Evolutionary conservation across 1,140 invertebrate species (phyloP), one percentile per base, ranked within the genome.

Genomic region (Zaprionus camerounensis): DNA sequence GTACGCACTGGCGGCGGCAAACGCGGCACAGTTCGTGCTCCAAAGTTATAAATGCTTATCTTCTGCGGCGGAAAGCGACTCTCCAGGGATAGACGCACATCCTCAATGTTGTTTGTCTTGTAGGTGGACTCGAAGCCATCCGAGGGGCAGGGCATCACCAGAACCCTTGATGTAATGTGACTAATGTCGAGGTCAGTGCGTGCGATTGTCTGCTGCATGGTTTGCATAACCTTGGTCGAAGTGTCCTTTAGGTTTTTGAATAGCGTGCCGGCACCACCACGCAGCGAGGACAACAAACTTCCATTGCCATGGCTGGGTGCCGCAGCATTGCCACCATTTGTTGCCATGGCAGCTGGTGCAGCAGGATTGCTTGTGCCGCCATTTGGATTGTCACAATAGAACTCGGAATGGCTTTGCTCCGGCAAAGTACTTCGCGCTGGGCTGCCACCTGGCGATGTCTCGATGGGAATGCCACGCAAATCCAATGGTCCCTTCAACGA

Each of bases 221-320:
- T 97, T 91, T 99, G 97, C 95, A 99, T 98, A 15, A 99, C 97
- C 95, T 98, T 99, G 17, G 96, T 96, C 7, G 98, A 99, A 1
- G 98, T 99, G 90, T 99, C 98, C 92, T 98, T 99, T 15, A 99
- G 94, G 92, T 99, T 99, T 81, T 98, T 98, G 49, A 99, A 94
- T 78, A 98, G 96, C 84, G 95, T 97, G 17, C 97, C 97, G 36
- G 97, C 97, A 53, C 96, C 97, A 28, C 97, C 97, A 82, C 95
- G 96, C 4, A 98, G 94, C 0, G 96, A 97, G 12, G 96, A 97
- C 84, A 98, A 97, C 13, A 98, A 91, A 31, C 96, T 95, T 17
- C 94, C 94, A 62, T 77, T 94, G 24, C 61, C 65, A 71, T 82
- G 76, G 34, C 36, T 66, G 26, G 65, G n/a, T 7, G 81, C 78